Conservation (phyloP, 2,113 vertebrate species). For the Callopanchax toddi region DNA sequence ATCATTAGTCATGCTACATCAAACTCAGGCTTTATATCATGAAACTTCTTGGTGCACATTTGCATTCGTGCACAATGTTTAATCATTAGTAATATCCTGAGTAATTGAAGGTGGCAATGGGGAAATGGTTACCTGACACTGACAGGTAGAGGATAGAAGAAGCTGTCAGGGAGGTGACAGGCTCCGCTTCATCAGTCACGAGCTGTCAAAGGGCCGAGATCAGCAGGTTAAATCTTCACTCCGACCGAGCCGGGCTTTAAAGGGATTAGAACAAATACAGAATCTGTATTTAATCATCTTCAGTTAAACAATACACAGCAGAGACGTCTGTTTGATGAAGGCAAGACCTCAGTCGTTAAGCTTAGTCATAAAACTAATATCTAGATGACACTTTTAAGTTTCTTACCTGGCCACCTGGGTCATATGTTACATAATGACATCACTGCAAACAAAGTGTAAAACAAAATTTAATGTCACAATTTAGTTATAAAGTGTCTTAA, state of each 20-base stretch:
- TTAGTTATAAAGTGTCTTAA: no score
- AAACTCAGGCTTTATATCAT: slow-evolving; percentile 21
- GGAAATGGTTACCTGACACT: slow-evolving; percentile 71
- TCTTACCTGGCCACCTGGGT: no score
- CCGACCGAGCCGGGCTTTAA: background rate
- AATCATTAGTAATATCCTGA: slow-evolving; percentile 67
- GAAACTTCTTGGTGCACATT: slow-evolving; percentile 42
- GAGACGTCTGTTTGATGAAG: slow-evolving; percentile 6
- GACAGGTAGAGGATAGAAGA: slow-evolving; percentile 48
- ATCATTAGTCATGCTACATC: slow-evolving; percentile 72
- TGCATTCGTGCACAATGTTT: slow-evolving; percentile 55
- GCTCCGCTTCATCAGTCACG: slow-evolving; percentile 54
- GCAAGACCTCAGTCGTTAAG: background rate
- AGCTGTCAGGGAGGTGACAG: slow-evolving; percentile 53
- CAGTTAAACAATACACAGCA: slow-evolving; percentile 4
- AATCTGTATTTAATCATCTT: slow-evolving; percentile 5
- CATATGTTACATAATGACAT: no score
- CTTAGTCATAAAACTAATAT: background rate
- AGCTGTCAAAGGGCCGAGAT: slow-evolving; percentile 43
- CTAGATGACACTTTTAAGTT: no score
- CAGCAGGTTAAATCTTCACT: slow-evolving; percentile 33
- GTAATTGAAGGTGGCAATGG: slow-evolving; percentile 75
- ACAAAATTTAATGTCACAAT: no score
- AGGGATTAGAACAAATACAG: background rate
- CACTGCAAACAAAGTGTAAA: no score